Base-by-base conservation (phyloP, 2,113 vertebrate species). In the Globicephala melas region DNA sequence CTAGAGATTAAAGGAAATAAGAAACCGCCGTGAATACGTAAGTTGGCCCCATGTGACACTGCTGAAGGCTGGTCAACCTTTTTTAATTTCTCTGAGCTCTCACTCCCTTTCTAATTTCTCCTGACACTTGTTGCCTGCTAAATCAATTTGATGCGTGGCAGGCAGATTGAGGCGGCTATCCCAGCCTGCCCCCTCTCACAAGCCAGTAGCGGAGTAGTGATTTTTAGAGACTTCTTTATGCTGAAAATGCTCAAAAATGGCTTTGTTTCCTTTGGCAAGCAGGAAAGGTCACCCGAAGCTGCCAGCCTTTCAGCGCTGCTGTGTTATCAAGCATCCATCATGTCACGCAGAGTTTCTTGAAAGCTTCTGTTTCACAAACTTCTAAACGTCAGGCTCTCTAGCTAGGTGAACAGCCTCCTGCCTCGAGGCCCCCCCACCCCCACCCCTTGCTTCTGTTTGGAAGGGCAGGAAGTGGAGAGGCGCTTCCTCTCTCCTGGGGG, bases 191-290 rank as follows among this genome's bases (percentile, higher is more conserved):
- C 41, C 65, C 14, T 38, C 92, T 53, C 55, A 21, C 14, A 14
- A 23, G 88, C 5, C 1, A 86, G 50, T 50, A 6, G 20, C 23
- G 0, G 47, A 58, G 84, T 9, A 31, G 82, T 44, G 68, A 86
- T 88, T 81, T 63, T 83, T 88, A 97, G 82, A 93, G 73, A 93
- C 60, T 83, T 95, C 74, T 91, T 93, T 82, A 38, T 91, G 91
- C 91, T 91, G 82, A 83, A 96, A 95, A 81, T 28, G 81, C 84
- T 97, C 36, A 70, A 88, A 84, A 63, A 67, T 76, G 26, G 28
- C 70, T 90, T 71, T 41, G 65, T 90, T 96, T 93, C 77, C 62
- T 88, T 93, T 76, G 85, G 94, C 79, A 82, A 80, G 74, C 31
- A n/a, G 89, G 25, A 91, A 82, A 55, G 77, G 44, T 63, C 76